Base-by-base conservation (phyloP, 2,888 invertebrate species). In the Nephrotoma flavescens region DNA sequence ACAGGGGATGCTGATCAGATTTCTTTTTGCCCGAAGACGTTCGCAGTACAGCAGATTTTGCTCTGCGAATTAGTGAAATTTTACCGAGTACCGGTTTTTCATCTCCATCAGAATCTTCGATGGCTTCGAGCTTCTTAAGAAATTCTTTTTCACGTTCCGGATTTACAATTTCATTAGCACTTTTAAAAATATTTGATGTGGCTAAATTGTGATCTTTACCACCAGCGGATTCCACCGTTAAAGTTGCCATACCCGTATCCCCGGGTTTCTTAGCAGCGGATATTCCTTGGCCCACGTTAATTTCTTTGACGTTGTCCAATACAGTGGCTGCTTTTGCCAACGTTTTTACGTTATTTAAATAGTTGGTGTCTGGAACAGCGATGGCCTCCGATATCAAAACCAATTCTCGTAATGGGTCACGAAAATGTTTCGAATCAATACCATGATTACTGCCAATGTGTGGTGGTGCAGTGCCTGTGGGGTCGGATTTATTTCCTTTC, bases 11-110 rank as follows among this genome's bases (percentile, higher is more conserved):
- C 7, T 87, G 83, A 42, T 88, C 88, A 7, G 87, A 86, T 71
- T 86, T 88, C 42, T 88, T 86, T 44, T 87, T 88, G 7, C 87
- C 87, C 2, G 88, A 87, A 15, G 89, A 87, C 2, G 89, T 89
- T 83, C 90, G 90, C 15, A 90, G 89, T 11, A 92, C 89, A 0
- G 95, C 95, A 0, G 95, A 94, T 86, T 95, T 94, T 0, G 95
- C 95, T n/a, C 95, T 91, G 9, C 94, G 92, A 2, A 94, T 94
- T 86, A 95, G 92, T 0, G 95, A 94, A 0, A 95, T 92, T 87
- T 94, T 93, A 0, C 95, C 95, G 87, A 95, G 90, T 52, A 95
- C 91, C n/a, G 94, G 94, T 0, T 93, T 93, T 87, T 94, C 94
- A 87, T 91, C 91, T 87, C 91, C 91, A 87, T 92, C 92, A 0